Evolutionary conservation across 2,888 invertebrate species (phyloP).

Genomic region (Arge pagana): DNA sequence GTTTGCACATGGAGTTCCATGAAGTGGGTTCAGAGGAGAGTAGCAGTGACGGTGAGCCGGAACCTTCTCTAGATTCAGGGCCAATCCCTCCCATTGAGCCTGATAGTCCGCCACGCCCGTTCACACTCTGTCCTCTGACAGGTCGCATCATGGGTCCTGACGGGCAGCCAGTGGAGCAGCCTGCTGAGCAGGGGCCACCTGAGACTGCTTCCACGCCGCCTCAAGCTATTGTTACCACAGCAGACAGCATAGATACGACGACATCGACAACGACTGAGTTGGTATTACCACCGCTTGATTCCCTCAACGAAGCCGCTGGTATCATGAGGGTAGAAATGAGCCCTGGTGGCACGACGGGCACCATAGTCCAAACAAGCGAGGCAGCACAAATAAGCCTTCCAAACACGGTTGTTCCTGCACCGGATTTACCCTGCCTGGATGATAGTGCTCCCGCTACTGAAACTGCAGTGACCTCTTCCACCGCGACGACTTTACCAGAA

Average conservation of each 20-base stretch:
- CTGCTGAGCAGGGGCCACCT: constrained; percentile 41
- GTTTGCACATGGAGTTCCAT: constrained; percentile 58
- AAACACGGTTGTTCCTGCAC: constrained; percentile 40
- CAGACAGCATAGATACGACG: constrained; percentile 27
- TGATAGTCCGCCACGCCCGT: constrained; percentile 70
- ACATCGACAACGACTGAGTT: constrained; percentile 48
- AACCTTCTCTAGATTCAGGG: constrained; percentile 56
- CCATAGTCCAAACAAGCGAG: constrained; percentile 60
- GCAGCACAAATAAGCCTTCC: constrained; percentile 41
- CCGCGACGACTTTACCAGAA: constrained; percentile 26
- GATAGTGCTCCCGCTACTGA: constrained; percentile 35
- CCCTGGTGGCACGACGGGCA: constrained; percentile 68
- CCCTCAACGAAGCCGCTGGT: constrained; percentile 46
- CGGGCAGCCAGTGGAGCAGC: constrained; percentile 53
- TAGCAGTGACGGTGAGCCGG: constrained; percentile 67
- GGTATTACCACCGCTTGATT: constrained; percentile 52
- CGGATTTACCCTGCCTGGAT: constrained; percentile 53
- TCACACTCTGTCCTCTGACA: constrained; percentile 73
- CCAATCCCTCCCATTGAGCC: constrained; percentile 63
- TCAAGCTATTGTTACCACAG: constrained; percentile 31
- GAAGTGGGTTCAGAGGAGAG: constrained; percentile 58
- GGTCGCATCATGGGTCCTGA: constrained; percentile 59
- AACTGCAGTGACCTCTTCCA: constrained; percentile 9
- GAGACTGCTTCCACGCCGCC: constrained; percentile 32
- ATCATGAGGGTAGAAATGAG: constrained; percentile 62